These are phyloP conservation scores for Danaus chrysippus DNA, from an alignment of 2,888 invertebrate species.

Conservation along the genomic window DNA sequence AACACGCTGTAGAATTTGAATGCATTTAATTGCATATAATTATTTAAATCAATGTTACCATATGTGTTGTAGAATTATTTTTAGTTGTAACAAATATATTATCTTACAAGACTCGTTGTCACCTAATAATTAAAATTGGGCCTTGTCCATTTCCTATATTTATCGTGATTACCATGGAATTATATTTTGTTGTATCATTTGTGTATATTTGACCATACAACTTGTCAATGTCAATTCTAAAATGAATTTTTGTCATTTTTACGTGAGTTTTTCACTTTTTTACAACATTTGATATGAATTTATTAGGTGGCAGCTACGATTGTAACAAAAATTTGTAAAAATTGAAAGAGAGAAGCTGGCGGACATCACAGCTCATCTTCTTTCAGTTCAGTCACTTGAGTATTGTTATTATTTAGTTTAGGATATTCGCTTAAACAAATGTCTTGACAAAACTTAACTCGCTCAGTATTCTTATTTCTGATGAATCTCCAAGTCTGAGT, in stretches of 20 bases:
- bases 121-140: conserved; percentile 11
- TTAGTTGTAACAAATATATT: conserved; percentile 1
- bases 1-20: conserved; percentile 4
- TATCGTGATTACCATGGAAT: no score
- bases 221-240: not conserved
- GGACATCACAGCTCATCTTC: not conserved
- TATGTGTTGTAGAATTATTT: not conserved
- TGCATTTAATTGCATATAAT: conserved; percentile 3
- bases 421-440: conserved; percentile 13
- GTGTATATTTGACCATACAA: not conserved
- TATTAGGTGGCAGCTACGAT: conserved; percentile 6
- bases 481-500: conserved; percentile 56
- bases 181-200: no score
- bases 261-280: not conserved
- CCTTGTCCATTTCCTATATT: no score
- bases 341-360: not conserved
- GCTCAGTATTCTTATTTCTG: conserved; percentile 34
- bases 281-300: conserved; percentile 5
- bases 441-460: conserved; percentile 63
- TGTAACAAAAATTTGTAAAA: not conserved
- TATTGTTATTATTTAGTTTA: conserved; percentile 2
- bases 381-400: not conserved
- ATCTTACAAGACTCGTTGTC: conserved; percentile 12
- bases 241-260: not conserved
- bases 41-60: not conserved